Conservation (phyloP, 2,888 invertebrate genomes). For the Catocala fraxini region DNA sequence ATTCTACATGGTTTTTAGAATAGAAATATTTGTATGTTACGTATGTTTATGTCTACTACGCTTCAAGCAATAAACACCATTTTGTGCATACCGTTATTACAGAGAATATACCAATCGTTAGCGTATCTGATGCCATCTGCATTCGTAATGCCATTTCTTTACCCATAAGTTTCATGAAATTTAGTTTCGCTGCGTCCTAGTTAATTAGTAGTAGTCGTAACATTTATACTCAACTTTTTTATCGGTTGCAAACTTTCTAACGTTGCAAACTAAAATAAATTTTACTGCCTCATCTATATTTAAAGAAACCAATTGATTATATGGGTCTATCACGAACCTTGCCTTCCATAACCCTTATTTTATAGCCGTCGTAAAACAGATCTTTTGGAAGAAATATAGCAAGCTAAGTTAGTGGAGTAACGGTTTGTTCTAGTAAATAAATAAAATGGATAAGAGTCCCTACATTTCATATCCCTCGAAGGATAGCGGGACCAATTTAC, state of each 20-base stretch:
- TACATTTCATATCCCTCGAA: slow-evolving; percentile 49
- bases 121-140: slow-evolving; percentile 40
- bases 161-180: slow-evolving; percentile 32
- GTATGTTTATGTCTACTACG: slow-evolving; percentile 16
- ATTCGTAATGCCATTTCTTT: slow-evolving; percentile 44
- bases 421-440: slow-evolving; percentile 37
- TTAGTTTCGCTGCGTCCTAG: slow-evolving; percentile 42
- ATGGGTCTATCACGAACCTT: slow-evolving; percentile 8
- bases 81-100: slow-evolving; percentile 44
- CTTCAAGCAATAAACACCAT: slow-evolving; percentile 28
- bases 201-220: slow-evolving; percentile 21
- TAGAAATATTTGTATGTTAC: slow-evolving; percentile 17
- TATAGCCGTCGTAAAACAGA: slow-evolving; percentile 18
- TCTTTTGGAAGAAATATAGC: slow-evolving; percentile 16
- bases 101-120: slow-evolving; percentile 40
- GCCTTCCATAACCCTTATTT: slow-evolving; percentile 7
- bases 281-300: slow-evolving; percentile 12
- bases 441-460: slow-evolving; percentile 48
- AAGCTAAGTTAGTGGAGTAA: slow-evolving; percentile 27
- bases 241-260: slow-evolving; percentile 8
- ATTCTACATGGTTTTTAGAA: slow-evolving; percentile 16
- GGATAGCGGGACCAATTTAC: slow-evolving; percentile 61
- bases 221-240: slow-evolving; percentile 10
- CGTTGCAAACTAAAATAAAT: slow-evolving; percentile 13
- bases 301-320: slow-evolving; percentile 6